phyloP scores from a whole-genome alignment of 2,113 vertebrate species.

The Hystrix brachyura region DNA sequence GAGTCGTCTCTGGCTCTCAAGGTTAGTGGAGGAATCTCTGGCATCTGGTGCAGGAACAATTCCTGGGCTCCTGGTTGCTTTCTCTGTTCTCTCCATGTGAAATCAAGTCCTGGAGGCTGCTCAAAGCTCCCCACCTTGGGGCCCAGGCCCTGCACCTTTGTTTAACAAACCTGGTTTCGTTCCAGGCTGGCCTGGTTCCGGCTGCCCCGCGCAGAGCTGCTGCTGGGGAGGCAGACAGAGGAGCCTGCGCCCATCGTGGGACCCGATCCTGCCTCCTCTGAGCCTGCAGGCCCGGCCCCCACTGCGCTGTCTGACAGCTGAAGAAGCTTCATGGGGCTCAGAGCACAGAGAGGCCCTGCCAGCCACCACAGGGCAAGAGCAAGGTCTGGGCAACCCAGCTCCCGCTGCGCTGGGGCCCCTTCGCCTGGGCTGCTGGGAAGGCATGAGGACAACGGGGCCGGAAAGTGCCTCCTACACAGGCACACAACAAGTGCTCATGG shows the following conservation, averaged over 20 bases:
- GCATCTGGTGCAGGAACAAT: neutral
- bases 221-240: too few species aligned
- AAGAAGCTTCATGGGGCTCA: neutral
- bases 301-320: too few species aligned
- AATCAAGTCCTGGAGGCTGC: conserved; percentile 25
- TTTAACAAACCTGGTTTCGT: conserved; percentile 33
- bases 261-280: neutral
- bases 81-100: neutral
- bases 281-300: neutral
- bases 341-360: neutral
- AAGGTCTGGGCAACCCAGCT: neutral
- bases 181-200: neutral
- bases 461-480: neutral
- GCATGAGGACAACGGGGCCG: neutral
- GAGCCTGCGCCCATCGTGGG: neutral
- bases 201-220: neutral
- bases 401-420: too few species aligned
- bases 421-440: neutral
- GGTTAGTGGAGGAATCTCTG: neutral
- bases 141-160: neutral
- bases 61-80: neutral
- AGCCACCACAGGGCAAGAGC: neutral
- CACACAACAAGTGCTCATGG: neutral
- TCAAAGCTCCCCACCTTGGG: neutral
- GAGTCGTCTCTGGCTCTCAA: neutral